phyloP scores from a whole-genome alignment of 2,888 invertebrate genomes.

The Caenorhabditis uteleia region DNA sequence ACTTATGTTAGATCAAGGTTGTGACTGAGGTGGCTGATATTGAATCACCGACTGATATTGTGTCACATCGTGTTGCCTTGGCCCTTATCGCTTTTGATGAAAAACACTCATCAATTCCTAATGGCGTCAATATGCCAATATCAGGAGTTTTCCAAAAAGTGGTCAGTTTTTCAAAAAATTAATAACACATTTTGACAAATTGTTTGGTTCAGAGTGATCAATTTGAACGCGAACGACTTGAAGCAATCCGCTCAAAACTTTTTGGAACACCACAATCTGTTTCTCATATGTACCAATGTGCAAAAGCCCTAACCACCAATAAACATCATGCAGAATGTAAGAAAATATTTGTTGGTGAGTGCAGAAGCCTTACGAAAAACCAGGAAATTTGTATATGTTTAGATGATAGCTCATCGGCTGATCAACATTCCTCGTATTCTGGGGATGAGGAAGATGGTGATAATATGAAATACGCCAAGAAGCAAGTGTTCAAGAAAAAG shows the following conservation, averaged over 20 bases:
- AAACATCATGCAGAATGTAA: slow-evolving; percentile 49
- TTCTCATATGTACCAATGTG: slow-evolving; percentile 52
- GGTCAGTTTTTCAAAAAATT: slow-evolving; percentile 23
- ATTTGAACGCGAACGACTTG: slow-evolving; percentile 51
- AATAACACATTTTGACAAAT: background rate
- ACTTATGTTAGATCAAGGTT: no score
- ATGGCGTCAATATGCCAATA: slow-evolving; percentile 38
- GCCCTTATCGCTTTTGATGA: slow-evolving; percentile 49
- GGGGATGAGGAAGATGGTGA: slow-evolving; percentile 41
- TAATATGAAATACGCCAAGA: slow-evolving; percentile 31
- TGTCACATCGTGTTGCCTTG: slow-evolving; percentile 46
- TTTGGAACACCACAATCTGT: slow-evolving; percentile 47
- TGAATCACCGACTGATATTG: slow-evolving; percentile 52
- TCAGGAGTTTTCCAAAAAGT: slow-evolving; percentile 45
- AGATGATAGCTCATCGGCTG: slow-evolving; percentile 42
- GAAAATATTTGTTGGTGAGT: slow-evolving; percentile 43
- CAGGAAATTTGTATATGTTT: slow-evolving; percentile 10
- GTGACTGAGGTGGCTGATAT: slow-evolving; percentile 56
- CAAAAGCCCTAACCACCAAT: slow-evolving; percentile 44
- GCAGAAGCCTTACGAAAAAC: background rate
- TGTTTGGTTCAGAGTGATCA: slow-evolving; percentile 34
- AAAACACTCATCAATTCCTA: slow-evolving; percentile 49
- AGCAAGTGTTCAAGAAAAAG: slow-evolving; percentile 53
- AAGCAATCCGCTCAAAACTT: slow-evolving; percentile 33
- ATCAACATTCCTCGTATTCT: slow-evolving; percentile 39